Evolutionary conservation across 2,797 vertebrate genomes (phyloP), one percentile per base, ranked within the genome.

Genomic region (Sebastes melanostomus): DNA sequence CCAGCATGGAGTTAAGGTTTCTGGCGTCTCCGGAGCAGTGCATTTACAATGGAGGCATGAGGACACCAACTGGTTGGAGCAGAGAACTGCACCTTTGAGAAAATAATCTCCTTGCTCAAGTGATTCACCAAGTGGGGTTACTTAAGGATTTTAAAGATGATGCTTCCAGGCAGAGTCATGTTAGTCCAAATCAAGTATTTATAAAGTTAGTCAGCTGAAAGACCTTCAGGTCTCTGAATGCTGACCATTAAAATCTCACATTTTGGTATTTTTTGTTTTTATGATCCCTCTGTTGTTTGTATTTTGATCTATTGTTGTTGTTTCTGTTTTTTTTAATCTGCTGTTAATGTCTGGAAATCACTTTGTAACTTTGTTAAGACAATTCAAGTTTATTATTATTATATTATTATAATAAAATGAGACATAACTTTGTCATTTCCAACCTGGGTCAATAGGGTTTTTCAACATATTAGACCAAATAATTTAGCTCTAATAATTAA

Each of bases 21-120:
- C 25, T 20, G 66, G 62, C 9, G 0, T n/a, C 55, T 56, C 34
- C 16, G n/a, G 3, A 18, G 66, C 2, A 0, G 4, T 1, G 36
- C 27, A 11, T 71, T 82, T 90, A 36, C 67, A 83, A 38, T 93
- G 91, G 93, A 93, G 90, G 89, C 46, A 93, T n/a, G 91, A 87
- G 93, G 93, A 94, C 93, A 91, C 92, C 93, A 82, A 36, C 74
- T 93, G 93, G 92, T 5, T 3, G 42, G 0, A 50, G 13, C 6
- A 0, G 20, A 10, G 30, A 89, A 83, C 83, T 92, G 83, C 92
- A 80, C 18, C 30, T 70, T 24, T 18, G 24, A 29, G 56, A 22
- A 36, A 42, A 24, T 8, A 11, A 58, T 9, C 62, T 78, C 71
- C 27, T 29, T 14, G 1, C 52, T 70, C 68, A 52, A 63, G 36